These are phyloP conservation scores for Enteromius mattozi DNA, from an alignment of 2,797 vertebrate genomes.

Conservation along the genomic window DNA sequence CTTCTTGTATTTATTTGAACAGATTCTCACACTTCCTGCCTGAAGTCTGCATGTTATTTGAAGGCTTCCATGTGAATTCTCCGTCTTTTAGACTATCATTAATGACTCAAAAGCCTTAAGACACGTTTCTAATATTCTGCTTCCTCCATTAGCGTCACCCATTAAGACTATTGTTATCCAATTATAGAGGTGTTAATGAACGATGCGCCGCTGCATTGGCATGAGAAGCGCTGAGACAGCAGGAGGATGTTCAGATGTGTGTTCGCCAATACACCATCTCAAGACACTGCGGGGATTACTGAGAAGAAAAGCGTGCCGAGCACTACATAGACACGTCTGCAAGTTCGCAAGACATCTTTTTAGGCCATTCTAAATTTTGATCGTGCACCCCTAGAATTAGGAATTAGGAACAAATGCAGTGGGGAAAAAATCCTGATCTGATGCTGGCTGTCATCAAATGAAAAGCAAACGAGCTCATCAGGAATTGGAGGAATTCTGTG, in stretches of 20 bases:
- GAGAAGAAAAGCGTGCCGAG: slow-evolving; percentile 37
- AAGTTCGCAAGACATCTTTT: neutral
- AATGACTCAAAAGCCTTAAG: slow-evolving; percentile 15
- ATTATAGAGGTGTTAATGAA: slow-evolving; percentile 83
- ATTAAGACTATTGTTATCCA: slow-evolving; percentile 77
- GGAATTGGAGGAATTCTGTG: neutral
- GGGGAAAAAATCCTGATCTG: neutral
- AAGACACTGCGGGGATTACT: slow-evolving; percentile 37
- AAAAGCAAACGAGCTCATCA: neutral
- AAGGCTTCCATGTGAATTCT: neutral
- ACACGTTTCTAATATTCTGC: slow-evolving; percentile 61
- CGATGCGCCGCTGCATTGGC: slow-evolving; percentile 53
- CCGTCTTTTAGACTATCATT: neutral
- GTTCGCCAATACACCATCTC: slow-evolving; percentile 38
- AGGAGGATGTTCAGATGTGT: slow-evolving; percentile 63
- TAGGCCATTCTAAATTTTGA: neutral
- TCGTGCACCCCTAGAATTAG: neutral
- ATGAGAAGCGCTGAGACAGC: slow-evolving; percentile 63
- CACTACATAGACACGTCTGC: neutral
- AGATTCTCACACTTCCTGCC: neutral
- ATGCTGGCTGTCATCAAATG: neutral
- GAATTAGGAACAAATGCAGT: neutral
- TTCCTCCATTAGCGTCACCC: slow-evolving; percentile 79
- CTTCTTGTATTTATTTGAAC: neutral
- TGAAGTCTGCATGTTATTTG: neutral